Percentiles rank a stretch among this genome's conserved stretches.
Conservation (phyloP, 2,113 vertebrate genomes). For the Propithecus coquereli region DNA sequence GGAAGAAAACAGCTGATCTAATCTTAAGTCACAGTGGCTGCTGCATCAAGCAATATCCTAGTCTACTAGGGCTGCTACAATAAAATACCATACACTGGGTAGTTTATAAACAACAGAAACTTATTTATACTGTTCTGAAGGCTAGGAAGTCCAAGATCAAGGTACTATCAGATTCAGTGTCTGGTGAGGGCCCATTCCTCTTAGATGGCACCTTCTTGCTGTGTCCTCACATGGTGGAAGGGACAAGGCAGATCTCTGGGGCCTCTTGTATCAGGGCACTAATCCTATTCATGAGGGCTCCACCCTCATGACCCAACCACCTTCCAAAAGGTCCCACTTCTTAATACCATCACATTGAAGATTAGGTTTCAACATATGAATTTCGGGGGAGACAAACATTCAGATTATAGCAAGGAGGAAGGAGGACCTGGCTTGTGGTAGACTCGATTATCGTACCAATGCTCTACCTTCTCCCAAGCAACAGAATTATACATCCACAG, state of each 20-base stretch:
- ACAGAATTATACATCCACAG: neutral
- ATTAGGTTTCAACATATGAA: too few relatives aligned
- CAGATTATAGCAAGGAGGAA: neutral
- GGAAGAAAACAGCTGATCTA: neutral
- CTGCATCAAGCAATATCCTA: neutral
- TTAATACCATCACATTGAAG: too few relatives aligned
- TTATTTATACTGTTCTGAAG: neutral
- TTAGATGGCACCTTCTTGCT: too few relatives aligned
- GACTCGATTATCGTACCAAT: neutral
- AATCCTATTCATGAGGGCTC: too few relatives aligned
- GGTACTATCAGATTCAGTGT: too few relatives aligned
- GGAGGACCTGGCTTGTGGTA: neutral
- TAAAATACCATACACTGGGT: neutral
- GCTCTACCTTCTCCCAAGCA: neutral
- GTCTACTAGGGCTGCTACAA: neutral
- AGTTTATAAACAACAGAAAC: neutral
- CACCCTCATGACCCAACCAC: too few relatives aligned
- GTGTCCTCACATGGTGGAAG: too few relatives aligned
- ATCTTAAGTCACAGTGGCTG: neutral
- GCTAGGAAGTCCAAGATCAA: neutral
- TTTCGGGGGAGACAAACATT: neutral
- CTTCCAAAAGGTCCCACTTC: too few relatives aligned
- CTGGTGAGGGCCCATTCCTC: too few relatives aligned
- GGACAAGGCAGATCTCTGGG: too few relatives aligned
- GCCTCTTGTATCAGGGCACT: too few relatives aligned